phyloP scores from a whole-genome alignment of 1,140 invertebrate species.

The Microplitis mediator region DNA sequence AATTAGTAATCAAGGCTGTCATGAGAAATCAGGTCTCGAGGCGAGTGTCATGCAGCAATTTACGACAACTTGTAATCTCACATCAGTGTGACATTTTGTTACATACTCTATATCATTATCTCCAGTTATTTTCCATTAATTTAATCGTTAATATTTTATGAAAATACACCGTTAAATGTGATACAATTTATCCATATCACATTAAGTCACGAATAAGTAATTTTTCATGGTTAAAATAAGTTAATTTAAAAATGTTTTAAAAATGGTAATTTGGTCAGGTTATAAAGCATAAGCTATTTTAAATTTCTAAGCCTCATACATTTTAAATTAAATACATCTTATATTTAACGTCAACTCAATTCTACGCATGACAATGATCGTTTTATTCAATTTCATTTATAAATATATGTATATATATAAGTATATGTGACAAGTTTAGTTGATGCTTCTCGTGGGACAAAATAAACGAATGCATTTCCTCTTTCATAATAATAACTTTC shows the following conservation, averaged over 20 bases:
- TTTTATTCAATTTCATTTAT: neutral
- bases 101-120: neutral
- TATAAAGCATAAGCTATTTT: no score
- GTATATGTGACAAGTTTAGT: no score
- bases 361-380: neutral
- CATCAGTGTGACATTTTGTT: neutral
- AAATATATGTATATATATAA: no score
- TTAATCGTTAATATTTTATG: neutral
- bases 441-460: no score
- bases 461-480: neutral
- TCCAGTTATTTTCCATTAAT: neutral
- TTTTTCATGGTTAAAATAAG: no score
- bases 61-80: neutral
- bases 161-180: neutral
- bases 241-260: no score
- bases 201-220: no score
- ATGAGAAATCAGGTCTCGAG: slow-evolving; percentile 3
- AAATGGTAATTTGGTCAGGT: no score
- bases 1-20: slow-evolving; percentile 12
- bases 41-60: slow-evolving; percentile 3
- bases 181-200: neutral
- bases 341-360: neutral
- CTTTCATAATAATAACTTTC: neutral
- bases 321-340: neutral
- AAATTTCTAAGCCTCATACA: neutral